These are phyloP conservation scores for Trachops cirrhosus DNA, from an alignment of 2,797 vertebrate genomes.

Conservation along the genomic window DNA sequence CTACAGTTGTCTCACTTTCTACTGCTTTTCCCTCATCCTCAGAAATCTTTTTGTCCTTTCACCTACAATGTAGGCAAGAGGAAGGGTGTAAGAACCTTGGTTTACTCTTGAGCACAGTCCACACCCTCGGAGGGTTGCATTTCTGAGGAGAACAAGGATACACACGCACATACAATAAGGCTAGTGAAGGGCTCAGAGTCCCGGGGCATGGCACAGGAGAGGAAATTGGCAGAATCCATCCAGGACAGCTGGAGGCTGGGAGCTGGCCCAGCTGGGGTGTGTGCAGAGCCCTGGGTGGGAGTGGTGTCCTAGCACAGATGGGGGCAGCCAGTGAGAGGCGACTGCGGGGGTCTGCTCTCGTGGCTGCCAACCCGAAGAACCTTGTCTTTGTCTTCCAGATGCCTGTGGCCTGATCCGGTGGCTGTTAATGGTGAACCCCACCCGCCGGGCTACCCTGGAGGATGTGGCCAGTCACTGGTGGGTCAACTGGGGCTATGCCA, in stretches of 20 bases:
- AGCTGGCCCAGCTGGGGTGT: accelerated
- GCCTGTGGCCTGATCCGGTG: conserved; percentile 97
- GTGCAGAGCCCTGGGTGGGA: background rate
- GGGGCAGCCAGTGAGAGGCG: background rate
- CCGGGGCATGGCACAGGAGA: background rate
- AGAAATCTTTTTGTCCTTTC: background rate
- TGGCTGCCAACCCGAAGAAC: background rate
- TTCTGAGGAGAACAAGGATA: background rate
- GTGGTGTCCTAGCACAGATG: background rate
- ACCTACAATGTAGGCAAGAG: background rate
- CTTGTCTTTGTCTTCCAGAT: conserved; percentile 82
- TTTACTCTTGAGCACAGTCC: background rate
- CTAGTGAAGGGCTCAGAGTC: background rate
- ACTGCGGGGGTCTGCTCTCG: accelerated
- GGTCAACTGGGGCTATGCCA: conserved; percentile 96
- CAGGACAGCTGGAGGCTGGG: background rate
- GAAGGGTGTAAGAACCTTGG: background rate
- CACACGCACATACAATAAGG: background rate
- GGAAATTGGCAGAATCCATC: background rate
- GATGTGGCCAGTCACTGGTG: conserved; percentile 98
- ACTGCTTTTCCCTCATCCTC: background rate
- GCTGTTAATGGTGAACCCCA: conserved; percentile 98
- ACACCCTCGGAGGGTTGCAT: background rate
- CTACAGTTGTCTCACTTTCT: background rate
- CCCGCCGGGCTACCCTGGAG: conserved; percentile 93